These are phyloP conservation scores for Corythaixoides concolor DNA, from an alignment of 2,113 vertebrate genomes.

Conservation along the genomic window DNA sequence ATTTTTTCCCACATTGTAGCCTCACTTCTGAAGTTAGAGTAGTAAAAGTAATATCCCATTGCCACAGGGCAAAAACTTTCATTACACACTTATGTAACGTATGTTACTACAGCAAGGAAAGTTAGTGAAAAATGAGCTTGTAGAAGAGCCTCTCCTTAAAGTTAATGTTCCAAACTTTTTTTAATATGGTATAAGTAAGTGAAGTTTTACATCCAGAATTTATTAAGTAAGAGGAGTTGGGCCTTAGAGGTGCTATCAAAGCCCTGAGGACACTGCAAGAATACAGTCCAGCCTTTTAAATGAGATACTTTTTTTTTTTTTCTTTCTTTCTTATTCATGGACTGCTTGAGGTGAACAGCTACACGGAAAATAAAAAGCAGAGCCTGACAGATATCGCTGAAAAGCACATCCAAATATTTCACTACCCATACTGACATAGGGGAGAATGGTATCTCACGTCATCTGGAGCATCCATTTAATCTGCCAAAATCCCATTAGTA, in stretches of 20 bases:
- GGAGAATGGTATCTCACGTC: neutral
- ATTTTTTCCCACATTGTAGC: neutral
- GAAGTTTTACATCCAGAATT: constrained; percentile 6
- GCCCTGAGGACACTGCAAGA: neutral
- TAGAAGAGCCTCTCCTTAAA: constrained; percentile 27
- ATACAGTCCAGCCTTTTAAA: neutral
- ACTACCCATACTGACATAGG: neutral
- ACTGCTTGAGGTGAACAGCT: neutral
- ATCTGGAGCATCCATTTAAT: neutral
- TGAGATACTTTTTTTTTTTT: neutral
- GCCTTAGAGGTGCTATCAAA: neutral
- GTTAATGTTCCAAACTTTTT: constrained; percentile 30
- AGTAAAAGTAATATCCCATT: constrained; percentile 22
- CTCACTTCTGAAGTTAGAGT: neutral
- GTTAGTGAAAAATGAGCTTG: constrained; percentile 53
- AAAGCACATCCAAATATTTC: constrained; percentile 9
- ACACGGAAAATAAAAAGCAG: neutral
- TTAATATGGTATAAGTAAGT: neutral
- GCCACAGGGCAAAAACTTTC: constrained; percentile 34
- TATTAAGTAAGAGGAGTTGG: constrained; percentile 38
- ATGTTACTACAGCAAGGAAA: neutral
- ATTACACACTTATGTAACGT: neutral
- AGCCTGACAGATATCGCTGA: neutral
- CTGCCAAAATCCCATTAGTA: constrained; percentile 9
- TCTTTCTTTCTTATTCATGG: neutral